Percentiles rank a stretch among this genome's conserved stretches.
These are phyloP conservation scores for Paramormyrops hopkinsi DNA, from an alignment of 2,797 vertebrate genomes.

Conservation along the genomic window DNA sequence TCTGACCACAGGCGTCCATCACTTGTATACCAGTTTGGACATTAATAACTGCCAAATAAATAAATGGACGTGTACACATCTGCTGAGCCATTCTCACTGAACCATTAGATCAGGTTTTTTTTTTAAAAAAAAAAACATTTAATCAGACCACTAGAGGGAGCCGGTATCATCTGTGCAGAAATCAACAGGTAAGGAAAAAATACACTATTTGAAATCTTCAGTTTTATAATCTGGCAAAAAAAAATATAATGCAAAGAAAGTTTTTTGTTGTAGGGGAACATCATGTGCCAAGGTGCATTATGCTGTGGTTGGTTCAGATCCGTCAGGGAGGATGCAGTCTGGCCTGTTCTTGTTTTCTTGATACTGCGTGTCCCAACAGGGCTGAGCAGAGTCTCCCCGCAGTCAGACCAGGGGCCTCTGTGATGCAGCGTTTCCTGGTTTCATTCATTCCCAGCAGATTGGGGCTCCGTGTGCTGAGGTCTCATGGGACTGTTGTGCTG, in stretches of 20 bases:
- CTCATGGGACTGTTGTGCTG: slow-evolving; percentile 9
- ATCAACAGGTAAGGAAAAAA: not conserved
- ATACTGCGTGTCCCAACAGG: slow-evolving; percentile 23
- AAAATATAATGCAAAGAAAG: not conserved
- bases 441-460: slow-evolving; percentile 39
- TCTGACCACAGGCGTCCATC: not conserved
- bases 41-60: not conserved
- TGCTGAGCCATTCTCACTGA: not conserved
- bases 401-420: slow-evolving; percentile 50
- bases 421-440: slow-evolving; percentile 57
- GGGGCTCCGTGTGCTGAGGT: slow-evolving; percentile 8
- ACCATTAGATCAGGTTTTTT: not conserved
- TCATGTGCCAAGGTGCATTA: not conserved
- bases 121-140: not conserved
- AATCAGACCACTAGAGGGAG: slow-evolving; percentile 13
- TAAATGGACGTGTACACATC: not conserved
- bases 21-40: not conserved
- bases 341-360: slow-evolving; percentile 37
- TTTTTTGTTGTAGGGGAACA: not conserved
- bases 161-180: slow-evolving; percentile 31
- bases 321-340: not conserved
- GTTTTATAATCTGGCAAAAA: not conserved
- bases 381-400: slow-evolving; percentile 41
- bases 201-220: not conserved
- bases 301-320: not conserved